Evolutionary conservation across 23 tunicate genomes (phyloP).

Genomic region (Trididemnum nubilum): DNA sequence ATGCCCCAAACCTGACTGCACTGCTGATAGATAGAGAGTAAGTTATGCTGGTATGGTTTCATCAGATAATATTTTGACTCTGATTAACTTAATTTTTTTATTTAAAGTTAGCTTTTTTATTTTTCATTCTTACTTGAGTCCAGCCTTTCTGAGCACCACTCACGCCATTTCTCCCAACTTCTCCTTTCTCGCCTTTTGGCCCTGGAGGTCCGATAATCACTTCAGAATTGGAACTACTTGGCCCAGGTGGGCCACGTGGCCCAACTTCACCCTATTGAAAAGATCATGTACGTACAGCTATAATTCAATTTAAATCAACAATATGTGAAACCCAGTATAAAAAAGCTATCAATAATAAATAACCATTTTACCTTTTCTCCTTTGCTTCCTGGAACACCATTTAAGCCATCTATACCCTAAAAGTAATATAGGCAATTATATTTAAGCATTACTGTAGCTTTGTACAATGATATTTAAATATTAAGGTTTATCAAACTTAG

Average conservation of each 20-base stretch:
- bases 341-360: neutral
- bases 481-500: no score
- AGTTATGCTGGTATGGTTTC: no score
- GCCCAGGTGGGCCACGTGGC: constrained; percentile 47
- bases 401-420: neutral
- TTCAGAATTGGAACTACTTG: neutral
- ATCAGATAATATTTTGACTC: no score
- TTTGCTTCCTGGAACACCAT: neutral
- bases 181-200: constrained; percentile 61
- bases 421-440: neutral
- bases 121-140: constrained; percentile 8
- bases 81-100: no score
- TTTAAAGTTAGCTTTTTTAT: no score
- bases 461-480: no score
- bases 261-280: constrained; percentile 46
- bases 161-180: constrained; percentile 47
- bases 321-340: neutral
- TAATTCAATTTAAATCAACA: neutral
- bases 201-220: constrained; percentile 22
- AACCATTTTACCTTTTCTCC: neutral
- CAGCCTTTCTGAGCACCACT: constrained; percentile 49
- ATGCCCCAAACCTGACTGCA: no score
- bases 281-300: neutral
- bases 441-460: no score
- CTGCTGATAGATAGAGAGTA: no score